Evolutionary conservation across 2,113 vertebrate species (phyloP).

Genomic region (Oxyura jamaicensis): DNA sequence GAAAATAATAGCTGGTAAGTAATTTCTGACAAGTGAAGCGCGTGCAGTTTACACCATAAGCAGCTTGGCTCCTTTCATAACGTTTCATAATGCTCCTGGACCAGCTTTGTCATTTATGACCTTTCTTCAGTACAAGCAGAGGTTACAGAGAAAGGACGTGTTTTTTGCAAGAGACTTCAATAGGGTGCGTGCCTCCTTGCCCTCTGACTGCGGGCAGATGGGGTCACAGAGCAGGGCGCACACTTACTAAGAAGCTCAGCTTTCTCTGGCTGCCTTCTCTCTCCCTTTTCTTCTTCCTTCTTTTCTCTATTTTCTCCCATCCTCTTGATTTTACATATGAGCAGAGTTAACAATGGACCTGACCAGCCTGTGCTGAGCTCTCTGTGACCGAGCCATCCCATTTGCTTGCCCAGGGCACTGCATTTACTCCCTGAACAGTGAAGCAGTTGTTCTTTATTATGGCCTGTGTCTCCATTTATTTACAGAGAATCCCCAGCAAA

Average conservation of each 20-base stretch:
- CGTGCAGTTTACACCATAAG: neutral
- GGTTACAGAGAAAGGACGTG: neutral
- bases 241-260: neutral
- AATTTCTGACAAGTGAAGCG: neutral
- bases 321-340: neutral
- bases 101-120: neutral
- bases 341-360: neutral
- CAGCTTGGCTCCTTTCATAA: neutral
- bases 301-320: neutral
- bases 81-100: neutral
- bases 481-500: neutral
- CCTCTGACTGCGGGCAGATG: neutral
- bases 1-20: neutral
- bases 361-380: neutral
- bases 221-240: neutral
- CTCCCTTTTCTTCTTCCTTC: neutral
- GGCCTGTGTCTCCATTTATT: constrained; percentile 2
- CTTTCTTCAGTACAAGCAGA: neutral
- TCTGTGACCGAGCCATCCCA: neutral
- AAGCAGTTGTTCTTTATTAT: neutral
- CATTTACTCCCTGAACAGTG: constrained; percentile 4
- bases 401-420: neutral
- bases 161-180: neutral
- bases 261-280: neutral
- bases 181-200: neutral